phyloP scores from a whole-genome alignment of 2,113 vertebrate species.

The Cavia porcellus region DNA sequence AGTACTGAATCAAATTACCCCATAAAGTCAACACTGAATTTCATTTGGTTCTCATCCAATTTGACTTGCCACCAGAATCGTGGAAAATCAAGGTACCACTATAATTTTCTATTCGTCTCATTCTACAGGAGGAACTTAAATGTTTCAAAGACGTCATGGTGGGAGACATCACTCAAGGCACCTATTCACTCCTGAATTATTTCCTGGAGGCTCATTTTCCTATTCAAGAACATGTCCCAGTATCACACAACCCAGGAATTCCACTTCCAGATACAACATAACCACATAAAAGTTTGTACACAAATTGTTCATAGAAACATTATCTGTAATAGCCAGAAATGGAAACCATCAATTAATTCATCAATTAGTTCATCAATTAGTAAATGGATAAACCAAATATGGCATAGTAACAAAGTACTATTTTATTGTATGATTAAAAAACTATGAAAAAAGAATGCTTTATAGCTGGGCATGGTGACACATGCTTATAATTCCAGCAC shows the following conservation, averaged over 20 bases:
- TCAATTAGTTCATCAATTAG: not conserved
- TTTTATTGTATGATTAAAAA: not conserved
- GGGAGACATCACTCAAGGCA: not conserved
- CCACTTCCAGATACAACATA: not conserved
- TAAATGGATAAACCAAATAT: not conserved
- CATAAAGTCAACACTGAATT: not conserved
- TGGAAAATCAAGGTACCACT: not conserved
- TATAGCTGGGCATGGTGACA: not conserved
- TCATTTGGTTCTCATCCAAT: not conserved
- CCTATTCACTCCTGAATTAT: not conserved
- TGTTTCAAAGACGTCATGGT: not conserved
- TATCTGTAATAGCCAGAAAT: not conserved
- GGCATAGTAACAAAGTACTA: not conserved
- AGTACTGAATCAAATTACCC: not conserved
- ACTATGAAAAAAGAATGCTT: not conserved
- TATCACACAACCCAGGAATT: not conserved
- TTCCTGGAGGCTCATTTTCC: not conserved
- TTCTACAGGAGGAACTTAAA: not conserved
- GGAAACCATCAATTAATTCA: not conserved
- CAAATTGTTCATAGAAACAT: conserved; percentile 9
- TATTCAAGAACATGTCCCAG: not conserved
- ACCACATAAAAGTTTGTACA: not conserved
- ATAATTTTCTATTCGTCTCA: not conserved
- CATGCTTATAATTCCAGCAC: not conserved
- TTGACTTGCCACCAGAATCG: not conserved